A percentile compares a stretch with the other conserved stretches of the same genome.
phyloP scores from a whole-genome alignment of 2,113 vertebrate species.

The Dermatemys mawii region DNA sequence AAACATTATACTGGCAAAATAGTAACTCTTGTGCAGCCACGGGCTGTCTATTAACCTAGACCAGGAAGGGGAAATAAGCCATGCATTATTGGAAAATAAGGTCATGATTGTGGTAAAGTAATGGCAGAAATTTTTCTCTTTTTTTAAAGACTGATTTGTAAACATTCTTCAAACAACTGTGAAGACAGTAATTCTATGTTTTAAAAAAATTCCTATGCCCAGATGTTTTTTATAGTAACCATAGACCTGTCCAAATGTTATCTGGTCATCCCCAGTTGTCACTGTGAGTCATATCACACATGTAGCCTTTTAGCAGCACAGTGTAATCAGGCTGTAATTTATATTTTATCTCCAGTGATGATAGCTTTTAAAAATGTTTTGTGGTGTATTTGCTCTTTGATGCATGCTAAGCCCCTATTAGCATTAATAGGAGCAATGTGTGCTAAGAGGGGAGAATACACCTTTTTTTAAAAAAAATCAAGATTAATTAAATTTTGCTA shows the following conservation, averaged over 20 bases:
- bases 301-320: not conserved
- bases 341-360: slow-evolving; percentile 61
- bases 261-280: slow-evolving; percentile 43
- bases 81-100: slow-evolving; percentile 73
- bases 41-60: slow-evolving; percentile 73
- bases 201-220: not conserved
- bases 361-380: slow-evolving; percentile 66
- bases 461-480: slow-evolving; percentile 20
- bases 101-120: slow-evolving; percentile 71
- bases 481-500: slow-evolving; percentile 2
- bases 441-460: not conserved
- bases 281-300: not conserved
- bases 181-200: slow-evolving; percentile 35
- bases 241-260: slow-evolving; percentile 35
- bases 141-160: slow-evolving; percentile 69
- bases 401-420: slow-evolving; percentile 57
- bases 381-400: slow-evolving; percentile 61
- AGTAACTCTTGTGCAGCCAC: slow-evolving; percentile 73
- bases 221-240: slow-evolving; percentile 22
- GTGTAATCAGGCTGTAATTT: slow-evolving; percentile 58
- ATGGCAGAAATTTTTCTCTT: slow-evolving; percentile 62
- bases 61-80: slow-evolving; percentile 74
- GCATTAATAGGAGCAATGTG: slow-evolving; percentile 57
- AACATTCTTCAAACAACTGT: slow-evolving; percentile 69
- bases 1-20: slow-evolving; percentile 69